A percentile compares a stretch with the other conserved stretches of the same genome.
Conservation (phyloP, 2,113 vertebrate species). For the Salminus brasiliensis region DNA sequence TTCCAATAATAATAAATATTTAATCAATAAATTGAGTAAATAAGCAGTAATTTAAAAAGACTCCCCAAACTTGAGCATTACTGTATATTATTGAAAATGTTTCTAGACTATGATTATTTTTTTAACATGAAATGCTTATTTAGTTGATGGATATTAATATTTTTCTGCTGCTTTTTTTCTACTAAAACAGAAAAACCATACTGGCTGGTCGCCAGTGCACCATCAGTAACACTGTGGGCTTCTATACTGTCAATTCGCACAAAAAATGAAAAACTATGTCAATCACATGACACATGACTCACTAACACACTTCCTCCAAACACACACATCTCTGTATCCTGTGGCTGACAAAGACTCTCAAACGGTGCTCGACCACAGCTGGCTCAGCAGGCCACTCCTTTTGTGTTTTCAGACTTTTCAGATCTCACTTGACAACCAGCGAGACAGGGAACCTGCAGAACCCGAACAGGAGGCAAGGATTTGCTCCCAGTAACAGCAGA, state of each 20-base stretch:
- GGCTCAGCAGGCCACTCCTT: not conserved
- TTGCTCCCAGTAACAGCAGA: not conserved
- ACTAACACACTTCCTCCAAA: constrained; percentile 16
- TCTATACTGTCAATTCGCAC: constrained; percentile 1
- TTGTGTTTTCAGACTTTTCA: not conserved
- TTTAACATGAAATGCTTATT: too few species aligned
- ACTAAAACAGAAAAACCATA: too few species aligned
- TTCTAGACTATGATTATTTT: too few species aligned
- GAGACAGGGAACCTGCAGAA: constrained; percentile 1
- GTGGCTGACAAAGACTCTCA: not conserved
- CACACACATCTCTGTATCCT: not conserved
- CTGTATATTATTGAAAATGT: too few species aligned
- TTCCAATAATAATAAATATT: too few species aligned
- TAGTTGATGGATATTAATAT: too few species aligned
- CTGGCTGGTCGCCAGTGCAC: too few species aligned
- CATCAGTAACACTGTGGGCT: not conserved
- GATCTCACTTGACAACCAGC: not conserved
- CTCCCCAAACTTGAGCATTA: too few species aligned
- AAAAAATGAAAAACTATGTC: not conserved
- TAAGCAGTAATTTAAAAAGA: too few species aligned
- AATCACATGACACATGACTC: constrained; percentile 17
- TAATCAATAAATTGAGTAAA: too few species aligned
- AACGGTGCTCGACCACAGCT: not conserved
- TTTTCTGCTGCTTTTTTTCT: too few species aligned
- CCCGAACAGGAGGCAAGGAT: not conserved